Base-by-base conservation (phyloP, 1,140 invertebrate genomes). In the Papilio xuthus region DNA sequence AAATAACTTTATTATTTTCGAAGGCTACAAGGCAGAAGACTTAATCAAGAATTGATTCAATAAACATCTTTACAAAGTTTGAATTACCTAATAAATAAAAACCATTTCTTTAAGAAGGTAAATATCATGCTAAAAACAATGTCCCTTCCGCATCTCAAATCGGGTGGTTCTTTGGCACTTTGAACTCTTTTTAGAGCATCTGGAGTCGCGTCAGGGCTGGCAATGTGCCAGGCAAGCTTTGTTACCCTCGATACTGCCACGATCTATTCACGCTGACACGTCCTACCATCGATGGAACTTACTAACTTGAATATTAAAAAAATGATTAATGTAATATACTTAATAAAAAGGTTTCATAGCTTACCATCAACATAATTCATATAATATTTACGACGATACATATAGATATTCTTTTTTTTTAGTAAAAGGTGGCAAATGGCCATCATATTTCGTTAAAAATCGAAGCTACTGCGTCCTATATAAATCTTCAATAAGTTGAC, bases 161-260 rank as follows among this genome's bases (percentile, higher is more conserved):
- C 23, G n/a, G 37, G n/a, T 42, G 42, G 71, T 42, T 47, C 37
- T 71, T 71, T 20, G 20, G 71, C 42, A 73, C 20, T 73, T 73
- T 47, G 71, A 73, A 73, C 71, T 73, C 71, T 73, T 73, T 73
- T 50, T 73, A 50, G 71, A 73, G 71, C 71, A 73, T n/a, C 71
- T 47, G 37, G 47, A 28, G 71, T 12, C n/a, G 42, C 20, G 71
- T 73, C 71, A 50, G 71, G 20, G 26, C 20, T 73, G 71, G 71
- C 71, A 42, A 7, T 8, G 0, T 23, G 37, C 71, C 71, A 73
- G 13, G 12, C n/a, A 23, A 18, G 70, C 70, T 72, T 72, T 71
- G 69, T 71, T 73, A 47, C 71, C 7, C 71, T 73, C 70, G 70
- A 73, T 73, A 73, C 37, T 50, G 42, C 42, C 41, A 41, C 20